These are phyloP conservation scores for Campoplex nolae DNA, from an alignment of 2,888 invertebrate genomes.

Conservation along the genomic window DNA sequence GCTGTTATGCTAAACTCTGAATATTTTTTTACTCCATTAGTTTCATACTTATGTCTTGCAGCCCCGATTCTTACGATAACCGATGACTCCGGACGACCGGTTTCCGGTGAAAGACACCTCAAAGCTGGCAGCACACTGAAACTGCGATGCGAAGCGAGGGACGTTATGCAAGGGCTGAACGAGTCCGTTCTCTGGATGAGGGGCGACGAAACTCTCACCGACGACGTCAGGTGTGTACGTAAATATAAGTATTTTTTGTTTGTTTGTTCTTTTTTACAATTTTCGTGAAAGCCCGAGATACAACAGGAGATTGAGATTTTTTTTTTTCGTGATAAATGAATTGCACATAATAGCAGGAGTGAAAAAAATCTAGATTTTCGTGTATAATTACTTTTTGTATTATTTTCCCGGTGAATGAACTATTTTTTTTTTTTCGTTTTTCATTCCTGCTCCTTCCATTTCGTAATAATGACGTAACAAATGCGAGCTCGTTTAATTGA, in stretches of 20 bases:
- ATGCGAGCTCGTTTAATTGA: slow-evolving; percentile 8
- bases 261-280: not conserved
- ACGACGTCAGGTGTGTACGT: slow-evolving; percentile 85
- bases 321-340: not conserved
- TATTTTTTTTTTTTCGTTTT: no score
- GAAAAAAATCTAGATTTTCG: not conserved
- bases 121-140: slow-evolving; percentile 87
- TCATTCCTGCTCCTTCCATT: not conserved
- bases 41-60: slow-evolving; percentile 75
- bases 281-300: not conserved
- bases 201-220: slow-evolving; percentile 85
- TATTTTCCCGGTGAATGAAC: not conserved
- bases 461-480: slow-evolving; percentile 10
- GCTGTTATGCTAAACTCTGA: not conserved
- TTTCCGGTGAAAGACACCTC: slow-evolving; percentile 87
- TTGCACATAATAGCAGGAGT: not conserved
- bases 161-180: slow-evolving; percentile 83
- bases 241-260: slow-evolving; percentile 2
- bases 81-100: slow-evolving; percentile 87
- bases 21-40: slow-evolving; percentile 8
- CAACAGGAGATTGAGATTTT: not conserved
- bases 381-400: not conserved
- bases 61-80: slow-evolving; percentile 87
- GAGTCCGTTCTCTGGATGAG: slow-evolving; percentile 86
- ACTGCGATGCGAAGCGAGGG: slow-evolving; percentile 85